Evolutionary conservation across 2,113 vertebrate species (phyloP), one percentile per base, ranked within the genome.

Genomic region (Ursus arctos): DNA sequence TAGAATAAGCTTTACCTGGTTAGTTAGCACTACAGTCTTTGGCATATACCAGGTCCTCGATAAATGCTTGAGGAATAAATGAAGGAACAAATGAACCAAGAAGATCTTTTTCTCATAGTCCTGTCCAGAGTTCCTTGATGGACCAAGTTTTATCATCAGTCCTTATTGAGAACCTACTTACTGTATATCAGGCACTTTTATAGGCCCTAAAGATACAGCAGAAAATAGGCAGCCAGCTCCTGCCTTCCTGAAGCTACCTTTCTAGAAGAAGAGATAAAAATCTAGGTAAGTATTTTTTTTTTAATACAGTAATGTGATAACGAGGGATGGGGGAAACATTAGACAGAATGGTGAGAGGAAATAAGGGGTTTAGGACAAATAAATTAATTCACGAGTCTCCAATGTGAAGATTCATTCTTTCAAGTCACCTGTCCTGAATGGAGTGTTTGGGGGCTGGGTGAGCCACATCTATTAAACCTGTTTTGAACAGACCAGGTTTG

Each of bases 401-500:
- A 43, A 18, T 55, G 33, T 92, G 67, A 86, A 33, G 19, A 83
- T 14, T 65, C 40, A 24, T 71, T 84, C 85, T 82, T 59, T 59
- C 43, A 65, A 87, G 77, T 71, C 65, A 77, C 47, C 51, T 76
- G n/a, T 65, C 82, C 83, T 65, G 33, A 40, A 65, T 2, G 6
- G 65, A 18, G 51, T 74, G 33, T 59, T 63, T 74, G 16, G 6
- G 40, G 36, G 4, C 9, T 7, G 28, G n/a, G 47, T 40, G 24
- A 28, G 31, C 4, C 33, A 33, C 28, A 31, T 69, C 67, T 53
- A 69, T 92, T 43, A 76, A 92, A 65, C 49, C 0, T 57, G 21
- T 49, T 74, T 94, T 79, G 40, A 95, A 77, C 33, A 92, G 96
- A 88, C 11, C 36, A 61, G 74, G 74, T 77, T 61, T 86, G 33